These are phyloP conservation scores for Timema podura DNA, from an alignment of 2,888 invertebrate species.

Conservation along the genomic window DNA sequence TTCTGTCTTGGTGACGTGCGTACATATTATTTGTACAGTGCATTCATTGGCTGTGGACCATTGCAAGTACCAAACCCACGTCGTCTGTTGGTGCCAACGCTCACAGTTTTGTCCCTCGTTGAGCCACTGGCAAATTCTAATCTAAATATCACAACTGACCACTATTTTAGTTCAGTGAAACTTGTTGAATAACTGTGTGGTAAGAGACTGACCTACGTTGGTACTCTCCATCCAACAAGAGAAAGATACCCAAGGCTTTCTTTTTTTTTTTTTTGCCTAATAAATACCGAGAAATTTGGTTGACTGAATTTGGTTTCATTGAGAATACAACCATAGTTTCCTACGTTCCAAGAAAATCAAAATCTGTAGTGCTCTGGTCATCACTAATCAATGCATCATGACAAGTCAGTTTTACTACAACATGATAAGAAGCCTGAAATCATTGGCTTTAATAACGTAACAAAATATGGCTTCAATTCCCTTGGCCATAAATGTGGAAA, in stretches of 20 bases:
- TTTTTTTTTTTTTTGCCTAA: background rate
- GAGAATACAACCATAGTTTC: background rate
- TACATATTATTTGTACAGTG: conserved; percentile 4
- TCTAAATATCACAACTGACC: background rate
- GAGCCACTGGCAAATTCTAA: background rate
- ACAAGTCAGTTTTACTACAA: background rate
- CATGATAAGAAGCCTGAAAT: background rate
- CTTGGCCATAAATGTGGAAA: background rate
- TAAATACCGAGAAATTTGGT: background rate
- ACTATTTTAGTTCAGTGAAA: conserved; percentile 14
- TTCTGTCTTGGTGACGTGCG: background rate
- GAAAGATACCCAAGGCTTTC: no score
- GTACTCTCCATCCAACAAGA: conserved; percentile 13
- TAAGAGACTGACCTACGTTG: conserved; percentile 6
- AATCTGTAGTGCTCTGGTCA: background rate
- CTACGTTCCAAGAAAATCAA: background rate
- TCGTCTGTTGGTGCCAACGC: background rate
- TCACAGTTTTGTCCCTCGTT: conserved; percentile 11
- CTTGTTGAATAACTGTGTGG: conserved; percentile 15
- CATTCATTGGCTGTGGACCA: conserved; percentile 3
- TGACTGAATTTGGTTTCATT: background rate
- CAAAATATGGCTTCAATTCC: background rate
- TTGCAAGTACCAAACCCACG: background rate
- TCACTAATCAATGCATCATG: background rate
- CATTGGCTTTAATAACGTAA: background rate